Percentiles rank a stretch among this genome's conserved stretches.
phyloP scores from a whole-genome alignment of 2,113 vertebrate species.

The Microtus montanus region DNA sequence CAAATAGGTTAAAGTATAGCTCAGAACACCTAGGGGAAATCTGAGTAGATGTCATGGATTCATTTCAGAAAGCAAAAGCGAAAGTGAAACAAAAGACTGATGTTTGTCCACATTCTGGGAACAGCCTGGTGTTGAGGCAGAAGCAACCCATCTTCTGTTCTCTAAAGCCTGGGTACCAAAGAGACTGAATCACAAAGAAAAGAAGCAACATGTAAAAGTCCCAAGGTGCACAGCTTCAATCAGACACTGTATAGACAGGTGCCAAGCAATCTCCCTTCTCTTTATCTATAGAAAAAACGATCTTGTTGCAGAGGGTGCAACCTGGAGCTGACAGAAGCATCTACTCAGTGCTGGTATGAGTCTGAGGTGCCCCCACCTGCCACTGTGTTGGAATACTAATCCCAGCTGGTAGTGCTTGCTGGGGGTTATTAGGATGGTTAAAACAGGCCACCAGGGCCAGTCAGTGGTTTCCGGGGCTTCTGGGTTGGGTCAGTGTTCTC shows the following conservation, averaged over 20 bases:
- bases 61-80: slow-evolving; percentile 30
- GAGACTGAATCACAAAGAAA: neutral
- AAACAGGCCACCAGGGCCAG: neutral
- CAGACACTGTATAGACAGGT: neutral
- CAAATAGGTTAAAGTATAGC: neutral
- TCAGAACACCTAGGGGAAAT: neutral
- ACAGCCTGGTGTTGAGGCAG: neutral
- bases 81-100: slow-evolving; percentile 42
- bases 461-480: neutral
- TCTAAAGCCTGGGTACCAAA: slow-evolving; percentile 14
- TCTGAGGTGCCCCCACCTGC: neutral
- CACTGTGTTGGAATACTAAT: neutral
- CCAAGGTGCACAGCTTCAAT: neutral
- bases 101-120: neutral
- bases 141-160: slow-evolving; percentile 9
- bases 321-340: neutral
- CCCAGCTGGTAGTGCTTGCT: neutral
- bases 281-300: neutral
- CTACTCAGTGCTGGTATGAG: neutral
- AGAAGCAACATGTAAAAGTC: slow-evolving; percentile 20
- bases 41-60: neutral
- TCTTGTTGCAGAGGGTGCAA: neutral
- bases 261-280: neutral
- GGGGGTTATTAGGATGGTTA: neutral
- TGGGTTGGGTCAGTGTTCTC: neutral